These are phyloP conservation scores for Macaria liturata DNA, from an alignment of 2,888 invertebrate genomes.

Conservation along the genomic window DNA sequence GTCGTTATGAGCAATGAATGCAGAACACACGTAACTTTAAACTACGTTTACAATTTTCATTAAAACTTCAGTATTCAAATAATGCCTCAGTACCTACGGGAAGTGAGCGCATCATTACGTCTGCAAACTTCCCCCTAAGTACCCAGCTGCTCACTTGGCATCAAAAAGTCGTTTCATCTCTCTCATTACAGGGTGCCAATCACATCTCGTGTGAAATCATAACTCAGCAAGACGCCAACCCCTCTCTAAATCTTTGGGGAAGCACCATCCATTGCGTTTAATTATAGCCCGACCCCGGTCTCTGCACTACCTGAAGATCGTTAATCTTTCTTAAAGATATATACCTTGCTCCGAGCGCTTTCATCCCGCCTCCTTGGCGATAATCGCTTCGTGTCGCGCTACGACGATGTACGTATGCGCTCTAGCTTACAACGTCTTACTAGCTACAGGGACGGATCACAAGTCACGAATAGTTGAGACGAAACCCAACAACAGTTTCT, in stretches of 20 bases:
- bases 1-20: no score
- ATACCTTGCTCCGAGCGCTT: slow-evolving; percentile 67
- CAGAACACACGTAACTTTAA: no score
- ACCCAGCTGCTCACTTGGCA: slow-evolving; percentile 40
- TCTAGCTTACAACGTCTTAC: slow-evolving; percentile 47
- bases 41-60: no score
- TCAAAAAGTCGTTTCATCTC: slow-evolving; percentile 61
- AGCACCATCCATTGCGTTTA: slow-evolving; percentile 80
- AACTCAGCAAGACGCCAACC: slow-evolving; percentile 79
- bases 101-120: not conserved
- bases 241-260: slow-evolving; percentile 78
- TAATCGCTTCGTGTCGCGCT: slow-evolving; percentile 72
- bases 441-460: slow-evolving; percentile 41
- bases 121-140: slow-evolving; percentile 19
- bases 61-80: no score
- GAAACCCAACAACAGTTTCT: slow-evolving; percentile 11
- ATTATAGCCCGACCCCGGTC: slow-evolving; percentile 76
- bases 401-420: slow-evolving; percentile 33
- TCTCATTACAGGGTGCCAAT: slow-evolving; percentile 76
- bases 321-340: slow-evolving; percentile 83
- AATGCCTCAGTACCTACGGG: not conserved
- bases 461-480: slow-evolving; percentile 16
- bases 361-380: slow-evolving; percentile 57
- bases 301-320: slow-evolving; percentile 76
- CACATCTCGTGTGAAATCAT: slow-evolving; percentile 78